Evolutionary conservation across 2,888 invertebrate genomes (phyloP).

Genomic region (Quadroppia sp.): DNA sequence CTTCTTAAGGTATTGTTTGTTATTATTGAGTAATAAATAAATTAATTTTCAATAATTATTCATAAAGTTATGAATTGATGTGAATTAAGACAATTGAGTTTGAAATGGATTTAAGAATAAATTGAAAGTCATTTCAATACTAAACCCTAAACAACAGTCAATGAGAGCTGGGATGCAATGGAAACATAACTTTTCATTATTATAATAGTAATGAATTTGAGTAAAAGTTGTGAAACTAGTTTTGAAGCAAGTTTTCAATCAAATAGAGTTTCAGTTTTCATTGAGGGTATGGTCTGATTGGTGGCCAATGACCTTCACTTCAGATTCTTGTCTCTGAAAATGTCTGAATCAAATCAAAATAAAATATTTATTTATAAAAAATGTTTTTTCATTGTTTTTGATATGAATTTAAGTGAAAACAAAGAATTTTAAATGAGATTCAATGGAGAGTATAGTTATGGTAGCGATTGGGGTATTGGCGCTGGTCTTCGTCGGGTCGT

Average conservation of each 20-base stretch:
- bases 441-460: slow-evolving; percentile 65
- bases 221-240: slow-evolving; percentile 31
- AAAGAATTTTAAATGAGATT: not conserved
- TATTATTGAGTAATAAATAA: no score
- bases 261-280: slow-evolving; percentile 24
- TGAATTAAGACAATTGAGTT: no score
- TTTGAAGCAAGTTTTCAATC: slow-evolving; percentile 26
- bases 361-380: not conserved
- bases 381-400: not conserved
- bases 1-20: no score
- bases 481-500: slow-evolving; percentile 65
- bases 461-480: slow-evolving; percentile 65
- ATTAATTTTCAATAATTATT: no score
- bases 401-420: not conserved
- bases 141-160: no score
- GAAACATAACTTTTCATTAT: not conserved
- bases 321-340: not conserved
- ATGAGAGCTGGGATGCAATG: not conserved
- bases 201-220: not conserved
- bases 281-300: slow-evolving; percentile 3
- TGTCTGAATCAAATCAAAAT: not conserved
- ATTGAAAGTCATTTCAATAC: no score
- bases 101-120: no score
- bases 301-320: slow-evolving; percentile 32
- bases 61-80: no score